Conservation (phyloP, 2,888 invertebrate species). For the Esperia sulphurella region DNA sequence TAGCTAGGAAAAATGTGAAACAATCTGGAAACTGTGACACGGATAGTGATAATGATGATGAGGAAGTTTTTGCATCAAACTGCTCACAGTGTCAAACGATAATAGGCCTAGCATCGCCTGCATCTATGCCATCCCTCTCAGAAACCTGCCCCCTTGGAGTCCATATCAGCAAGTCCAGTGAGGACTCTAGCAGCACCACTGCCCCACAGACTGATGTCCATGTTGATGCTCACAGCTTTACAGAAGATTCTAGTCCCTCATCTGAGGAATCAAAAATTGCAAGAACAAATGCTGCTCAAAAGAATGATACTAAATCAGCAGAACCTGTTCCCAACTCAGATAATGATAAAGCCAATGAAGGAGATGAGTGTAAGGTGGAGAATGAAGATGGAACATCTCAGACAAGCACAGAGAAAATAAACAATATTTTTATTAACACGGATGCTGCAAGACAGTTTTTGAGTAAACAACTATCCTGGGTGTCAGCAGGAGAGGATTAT, state of each 20-base stretch:
- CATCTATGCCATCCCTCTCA: conserved; percentile 80
- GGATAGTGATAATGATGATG: conserved; percentile 80
- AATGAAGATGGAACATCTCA: conserved; percentile 43
- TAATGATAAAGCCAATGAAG: conserved; percentile 32
- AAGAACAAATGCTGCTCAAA: conserved; percentile 59
- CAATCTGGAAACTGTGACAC: conserved; percentile 76
- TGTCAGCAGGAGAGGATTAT: conserved; percentile 84
- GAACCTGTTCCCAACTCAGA: conserved; percentile 38
- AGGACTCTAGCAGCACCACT: conserved; percentile 81
- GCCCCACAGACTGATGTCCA: conserved; percentile 78
- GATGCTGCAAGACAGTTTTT: conserved; percentile 88
- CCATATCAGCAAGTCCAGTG: conserved; percentile 79
- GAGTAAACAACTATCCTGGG: conserved; percentile 86
- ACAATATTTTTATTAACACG: conserved; percentile 87
- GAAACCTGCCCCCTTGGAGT: conserved; percentile 82
- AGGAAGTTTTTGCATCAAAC: conserved; percentile 82
- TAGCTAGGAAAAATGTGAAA: conserved; percentile 81
- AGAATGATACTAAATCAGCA: conserved; percentile 27
- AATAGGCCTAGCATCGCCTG: conserved; percentile 77
- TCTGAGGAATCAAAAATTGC: conserved; percentile 76
- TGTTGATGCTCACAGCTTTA: conserved; percentile 73
- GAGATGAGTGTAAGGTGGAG: conserved; percentile 42
- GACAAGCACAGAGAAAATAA: conserved; percentile 66
- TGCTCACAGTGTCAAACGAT: conserved; percentile 82
- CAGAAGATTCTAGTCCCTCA: conserved; percentile 79